phyloP scores from a whole-genome alignment of 2,888 invertebrate genomes.

The Drosophila quinaria region DNA sequence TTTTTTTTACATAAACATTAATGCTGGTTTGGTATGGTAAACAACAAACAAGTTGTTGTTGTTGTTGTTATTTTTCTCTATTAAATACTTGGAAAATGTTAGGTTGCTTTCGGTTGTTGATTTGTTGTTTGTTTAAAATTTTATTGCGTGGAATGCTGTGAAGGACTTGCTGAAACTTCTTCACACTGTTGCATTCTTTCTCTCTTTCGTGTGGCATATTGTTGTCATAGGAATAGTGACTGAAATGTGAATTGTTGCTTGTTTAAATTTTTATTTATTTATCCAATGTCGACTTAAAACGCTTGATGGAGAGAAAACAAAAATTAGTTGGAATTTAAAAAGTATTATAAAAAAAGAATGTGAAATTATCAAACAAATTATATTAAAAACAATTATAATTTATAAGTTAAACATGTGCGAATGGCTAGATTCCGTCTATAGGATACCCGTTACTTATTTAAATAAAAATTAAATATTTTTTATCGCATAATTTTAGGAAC shows the following conservation, averaged over 20 bases:
- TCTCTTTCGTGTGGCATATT: neutral
- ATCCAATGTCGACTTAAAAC: too few species aligned
- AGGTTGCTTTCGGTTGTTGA: constrained; percentile 1
- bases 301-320: too few species aligned
- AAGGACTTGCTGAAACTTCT: neutral
- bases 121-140: constrained; percentile 1
- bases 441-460: too few species aligned
- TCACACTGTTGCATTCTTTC: neutral
- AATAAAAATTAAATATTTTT: too few species aligned
- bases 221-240: neutral
- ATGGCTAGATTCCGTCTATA: too few species aligned
- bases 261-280: too few species aligned
- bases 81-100: constrained; percentile 3
- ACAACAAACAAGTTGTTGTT: constrained; percentile 51
- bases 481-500: too few species aligned
- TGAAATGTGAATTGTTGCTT: neutral
- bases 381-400: too few species aligned
- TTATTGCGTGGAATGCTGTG: neutral
- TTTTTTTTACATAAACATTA: constrained; percentile 57
- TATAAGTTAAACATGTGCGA: too few species aligned
- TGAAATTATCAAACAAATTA: too few species aligned
- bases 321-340: too few species aligned
- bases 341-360: too few species aligned
- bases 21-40: constrained; percentile 61
- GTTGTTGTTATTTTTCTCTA: constrained; percentile 24